Percentiles rank a stretch among this genome's conserved stretches.
These are phyloP conservation scores for Oreonectes daqikongensis DNA, from an alignment of 2,797 vertebrate species.

Conservation along the genomic window DNA sequence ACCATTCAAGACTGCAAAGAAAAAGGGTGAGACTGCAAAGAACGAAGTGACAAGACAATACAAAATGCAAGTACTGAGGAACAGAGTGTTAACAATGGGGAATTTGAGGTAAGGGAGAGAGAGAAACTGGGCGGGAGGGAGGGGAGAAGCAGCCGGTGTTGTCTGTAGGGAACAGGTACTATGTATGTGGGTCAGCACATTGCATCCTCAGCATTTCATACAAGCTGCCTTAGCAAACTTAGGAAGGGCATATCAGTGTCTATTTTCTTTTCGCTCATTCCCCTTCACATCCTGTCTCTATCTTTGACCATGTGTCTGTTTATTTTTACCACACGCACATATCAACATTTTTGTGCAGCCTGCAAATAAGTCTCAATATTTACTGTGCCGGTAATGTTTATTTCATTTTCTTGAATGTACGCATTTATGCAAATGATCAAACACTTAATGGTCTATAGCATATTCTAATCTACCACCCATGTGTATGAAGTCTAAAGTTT, in stretches of 20 bases:
- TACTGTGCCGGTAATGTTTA: conserved; percentile 9
- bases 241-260: conserved; percentile 67
- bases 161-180: conserved; percentile 79
- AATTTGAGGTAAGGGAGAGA: conserved; percentile 52
- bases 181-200: conserved; percentile 86
- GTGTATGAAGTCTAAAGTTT: conserved; percentile 5
- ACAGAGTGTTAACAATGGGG: conserved; percentile 56
- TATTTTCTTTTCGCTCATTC: background rate
- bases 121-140: conserved; percentile 37
- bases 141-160: conserved; percentile 69
- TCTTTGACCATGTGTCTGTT: conserved; percentile 12
- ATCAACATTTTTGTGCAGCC: conserved; percentile 12
- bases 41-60: conserved; percentile 59
- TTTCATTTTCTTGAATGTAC: conserved; percentile 2
- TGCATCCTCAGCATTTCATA: conserved; percentile 85
- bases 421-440: conserved; percentile 9
- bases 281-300: conserved; percentile 20
- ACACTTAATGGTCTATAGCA: conserved; percentile 22
- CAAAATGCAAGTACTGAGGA: conserved; percentile 54
- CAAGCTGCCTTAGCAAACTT: conserved; percentile 80
- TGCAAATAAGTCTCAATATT: background rate
- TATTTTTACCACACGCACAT: conserved; percentile 43
- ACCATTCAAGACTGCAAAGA: conserved; percentile 26
- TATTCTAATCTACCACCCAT: background rate
- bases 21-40: conserved; percentile 51